phyloP scores from a whole-genome alignment of 2,113 vertebrate genomes.

The Choloepus hoffmanni region DNA sequence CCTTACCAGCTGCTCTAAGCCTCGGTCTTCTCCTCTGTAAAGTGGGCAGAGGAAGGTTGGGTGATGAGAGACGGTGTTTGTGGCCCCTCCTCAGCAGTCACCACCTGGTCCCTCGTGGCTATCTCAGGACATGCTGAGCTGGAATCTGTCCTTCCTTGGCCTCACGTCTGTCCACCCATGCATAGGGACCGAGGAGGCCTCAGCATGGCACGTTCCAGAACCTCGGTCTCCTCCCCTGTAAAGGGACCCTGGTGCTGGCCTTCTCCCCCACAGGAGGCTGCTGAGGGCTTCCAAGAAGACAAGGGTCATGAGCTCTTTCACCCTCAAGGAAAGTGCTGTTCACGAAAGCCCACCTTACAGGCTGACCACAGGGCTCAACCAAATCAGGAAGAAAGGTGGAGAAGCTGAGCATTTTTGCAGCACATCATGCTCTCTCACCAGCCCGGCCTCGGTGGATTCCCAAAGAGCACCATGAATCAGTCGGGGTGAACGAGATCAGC shows the following conservation, averaged over 20 bases:
- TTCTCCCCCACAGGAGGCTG: not conserved
- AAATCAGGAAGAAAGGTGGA: not conserved
- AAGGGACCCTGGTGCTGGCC: not conserved
- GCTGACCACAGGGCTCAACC: accelerated
- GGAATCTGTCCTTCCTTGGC: not conserved
- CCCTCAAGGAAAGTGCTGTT: accelerated
- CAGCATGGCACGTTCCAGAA: no score
- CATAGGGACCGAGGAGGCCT: not conserved
- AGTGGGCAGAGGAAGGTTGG: not conserved
- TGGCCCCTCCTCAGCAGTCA: no score
- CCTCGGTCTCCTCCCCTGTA: no score
- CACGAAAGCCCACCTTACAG: accelerated
- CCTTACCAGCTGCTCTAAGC: not conserved
- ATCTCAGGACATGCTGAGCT: not conserved
- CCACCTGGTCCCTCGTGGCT: not conserved
- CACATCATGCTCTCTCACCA: accelerated
- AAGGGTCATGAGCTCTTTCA: accelerated
- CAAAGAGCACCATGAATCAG: accelerated
- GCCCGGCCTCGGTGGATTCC: accelerated
- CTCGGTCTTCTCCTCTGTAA: not conserved
- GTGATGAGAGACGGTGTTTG: not conserved
- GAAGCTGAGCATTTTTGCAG: not conserved
- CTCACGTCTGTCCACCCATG: accelerated
- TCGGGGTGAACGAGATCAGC: accelerated
- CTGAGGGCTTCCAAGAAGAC: not conserved